Conservation (phyloP, 2,888 invertebrate genomes). For the Malthinus flaveolus region DNA sequence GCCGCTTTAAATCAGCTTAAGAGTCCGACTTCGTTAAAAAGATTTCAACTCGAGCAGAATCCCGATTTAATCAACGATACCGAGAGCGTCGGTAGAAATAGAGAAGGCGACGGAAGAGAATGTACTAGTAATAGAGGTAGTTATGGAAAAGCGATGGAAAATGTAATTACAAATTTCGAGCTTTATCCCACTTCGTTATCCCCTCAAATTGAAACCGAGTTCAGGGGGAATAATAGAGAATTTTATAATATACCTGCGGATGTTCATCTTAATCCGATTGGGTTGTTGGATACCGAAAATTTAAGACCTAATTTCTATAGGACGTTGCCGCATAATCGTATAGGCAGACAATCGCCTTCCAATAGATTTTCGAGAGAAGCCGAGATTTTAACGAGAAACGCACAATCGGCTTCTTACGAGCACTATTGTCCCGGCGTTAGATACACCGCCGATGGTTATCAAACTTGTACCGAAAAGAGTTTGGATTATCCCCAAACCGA, state of each 20-base stretch:
- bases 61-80: constrained; percentile 81
- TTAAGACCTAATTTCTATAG: constrained; percentile 71
- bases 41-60: constrained; percentile 67
- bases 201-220: constrained; percentile 37
- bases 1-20: constrained; percentile 57
- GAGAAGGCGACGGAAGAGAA: constrained; percentile 48
- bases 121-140: constrained; percentile 32
- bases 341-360: constrained; percentile 57
- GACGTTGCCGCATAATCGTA: constrained; percentile 75
- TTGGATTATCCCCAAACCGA: constrained; percentile 57
- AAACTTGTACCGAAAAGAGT: constrained; percentile 45
- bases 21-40: constrained; percentile 61
- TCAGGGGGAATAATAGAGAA: constrained; percentile 50
- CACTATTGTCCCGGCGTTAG: constrained; percentile 65
- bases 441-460: constrained; percentile 82
- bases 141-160: constrained; percentile 46
- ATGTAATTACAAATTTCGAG: constrained; percentile 41
- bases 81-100: constrained; percentile 60
- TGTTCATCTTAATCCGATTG: constrained; percentile 75
- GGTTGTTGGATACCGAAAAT: constrained; percentile 74
- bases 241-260: constrained; percentile 71
- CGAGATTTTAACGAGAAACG: constrained; percentile 61
- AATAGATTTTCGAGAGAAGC: constrained; percentile 66
- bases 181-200: constrained; percentile 46
- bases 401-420: constrained; percentile 57